Base-by-base conservation (phyloP, 2,113 vertebrate genomes). In the Vicugna pacos region DNA sequence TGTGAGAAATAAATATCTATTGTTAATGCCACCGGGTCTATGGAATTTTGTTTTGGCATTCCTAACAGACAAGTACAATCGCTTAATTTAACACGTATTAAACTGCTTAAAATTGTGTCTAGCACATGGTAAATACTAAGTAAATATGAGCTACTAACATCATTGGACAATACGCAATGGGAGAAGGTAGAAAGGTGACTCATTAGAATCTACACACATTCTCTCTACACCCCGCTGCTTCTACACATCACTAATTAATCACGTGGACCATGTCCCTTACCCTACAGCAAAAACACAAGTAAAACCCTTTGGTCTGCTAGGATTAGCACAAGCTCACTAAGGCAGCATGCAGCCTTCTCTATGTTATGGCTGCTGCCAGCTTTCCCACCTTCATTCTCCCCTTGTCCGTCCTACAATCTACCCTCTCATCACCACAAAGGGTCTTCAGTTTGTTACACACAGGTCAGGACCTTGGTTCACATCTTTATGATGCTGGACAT, bases 281-380 rank as follows among this genome's bases (percentile, higher is more conserved):
- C 22, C n/a, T 77, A 42, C n/a, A 42, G 28, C 35, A 42, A 14
- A 90, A 58, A 6, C 10, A 38, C 6, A 62, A 14, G 22, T 46
- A 35, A 19, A 79, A 69, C 48, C 50, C 19, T 58, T 24, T 65
- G 50, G 65, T 32, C 62, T 58, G 8, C 30, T 30, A 22, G 22
- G 85, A 76, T 38, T 8, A 67, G 10, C 19, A 15, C 14, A 79
- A 38, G 20, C 22, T 80, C 22, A 19, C 56, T 58, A 89, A 32
- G 14, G 13, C 3, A 10, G 15, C 15, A 17, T 46, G 8, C 2
- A 11, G 56, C n/a, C 15, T 20, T 52, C 28, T 72, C 56, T 2
- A 3, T 22, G 16, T 28, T n/a, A 22, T 24, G 64, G 16, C 5
- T 46, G 32, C 3, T 9, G 0, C 10, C 11, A 10, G 24, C 5